These are phyloP conservation scores for Phrixothrix hirtus DNA, from an alignment of 2,888 invertebrate genomes.

Conservation along the genomic window DNA sequence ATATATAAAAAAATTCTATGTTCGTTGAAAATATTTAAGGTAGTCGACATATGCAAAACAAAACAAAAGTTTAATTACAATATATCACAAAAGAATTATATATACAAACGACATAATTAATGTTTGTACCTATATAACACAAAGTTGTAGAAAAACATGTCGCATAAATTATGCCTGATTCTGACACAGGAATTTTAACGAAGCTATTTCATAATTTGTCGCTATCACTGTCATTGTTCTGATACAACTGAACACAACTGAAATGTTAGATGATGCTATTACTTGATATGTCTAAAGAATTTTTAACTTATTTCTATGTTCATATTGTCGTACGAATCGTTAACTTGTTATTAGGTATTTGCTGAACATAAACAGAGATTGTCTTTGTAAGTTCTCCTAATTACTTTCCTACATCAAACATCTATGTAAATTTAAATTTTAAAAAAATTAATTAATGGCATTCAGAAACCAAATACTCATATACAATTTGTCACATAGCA, in stretches of 20 bases:
- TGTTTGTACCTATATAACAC: slow-evolving; percentile 37
- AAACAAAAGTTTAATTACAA: slow-evolving; percentile 25
- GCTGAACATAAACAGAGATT: slow-evolving; percentile 1
- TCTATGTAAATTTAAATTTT: no score
- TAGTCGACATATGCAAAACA: slow-evolving; percentile 14
- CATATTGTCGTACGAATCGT: slow-evolving; percentile 9
- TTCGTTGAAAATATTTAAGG: slow-evolving; percentile 6
- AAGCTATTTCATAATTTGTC: slow-evolving; percentile 53
- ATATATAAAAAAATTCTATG: slow-evolving; percentile 1
- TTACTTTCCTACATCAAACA: slow-evolving; percentile 2
- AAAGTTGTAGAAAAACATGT: slow-evolving; percentile 37
- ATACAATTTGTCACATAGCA: slow-evolving; percentile 7
- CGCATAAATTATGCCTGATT: slow-evolving; percentile 47
- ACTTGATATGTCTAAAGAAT: slow-evolving; percentile 24
- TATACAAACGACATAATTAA: slow-evolving; percentile 38
- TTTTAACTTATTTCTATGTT: slow-evolving; percentile 22
- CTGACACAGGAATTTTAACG: slow-evolving; percentile 52
- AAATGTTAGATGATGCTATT: slow-evolving; percentile 27
- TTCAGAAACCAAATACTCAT: slow-evolving; percentile 1
- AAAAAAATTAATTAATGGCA: no score
- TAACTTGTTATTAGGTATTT: slow-evolving; percentile 16
- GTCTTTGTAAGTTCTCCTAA: slow-evolving; percentile 1
- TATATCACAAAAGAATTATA: slow-evolving; percentile 31
- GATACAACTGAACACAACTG: slow-evolving; percentile 36
- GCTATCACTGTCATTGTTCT: slow-evolving; percentile 50